phyloP scores from a whole-genome alignment of 2,888 invertebrate genomes.

The Tupiocoris notatus region DNA sequence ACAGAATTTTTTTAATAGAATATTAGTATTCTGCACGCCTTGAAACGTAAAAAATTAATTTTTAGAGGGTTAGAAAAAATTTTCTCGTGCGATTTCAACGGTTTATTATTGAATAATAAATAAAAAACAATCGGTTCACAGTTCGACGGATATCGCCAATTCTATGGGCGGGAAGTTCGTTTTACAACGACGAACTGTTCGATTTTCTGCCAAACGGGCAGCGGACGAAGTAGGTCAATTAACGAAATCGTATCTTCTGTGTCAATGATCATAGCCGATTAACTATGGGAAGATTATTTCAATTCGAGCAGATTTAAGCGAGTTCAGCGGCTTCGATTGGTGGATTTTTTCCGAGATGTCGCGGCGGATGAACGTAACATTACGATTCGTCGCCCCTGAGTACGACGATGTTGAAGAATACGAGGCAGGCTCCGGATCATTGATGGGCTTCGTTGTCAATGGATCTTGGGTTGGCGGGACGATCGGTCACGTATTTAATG shows the following conservation, averaged over 20 bases:
- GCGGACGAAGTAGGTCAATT: not conserved
- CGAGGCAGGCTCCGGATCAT: no score
- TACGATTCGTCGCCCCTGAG: slow-evolving; percentile 4
- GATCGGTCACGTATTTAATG: not conserved
- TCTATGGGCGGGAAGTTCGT: slow-evolving; percentile 2
- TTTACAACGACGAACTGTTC: slow-evolving; percentile 19
- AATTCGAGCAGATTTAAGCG: not conserved
- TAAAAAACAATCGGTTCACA: no score
- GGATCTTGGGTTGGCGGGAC: slow-evolving; percentile 16
- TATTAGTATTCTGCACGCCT: no score
- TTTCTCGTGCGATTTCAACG: no score
- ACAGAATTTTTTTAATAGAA: no score
- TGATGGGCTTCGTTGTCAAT: slow-evolving; percentile 1
- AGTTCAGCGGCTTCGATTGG: slow-evolving; percentile 14
- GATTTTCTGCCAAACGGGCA: not conserved
- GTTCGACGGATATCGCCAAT: slow-evolving; percentile 10
- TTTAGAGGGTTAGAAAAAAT: no score
- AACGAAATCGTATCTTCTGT: no score
- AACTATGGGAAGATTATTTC: not conserved
- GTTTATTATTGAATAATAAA: no score
- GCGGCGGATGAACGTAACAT: slow-evolving; percentile 16
- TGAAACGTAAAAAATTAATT: no score
- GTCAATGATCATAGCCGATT: no score
- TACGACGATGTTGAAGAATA: not conserved
- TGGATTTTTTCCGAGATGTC: slow-evolving; percentile 17